Evolutionary conservation across 2,888 invertebrate species (phyloP), one percentile per base, ranked within the genome.

Genomic region (Acanthosepion pharaonis): DNA sequence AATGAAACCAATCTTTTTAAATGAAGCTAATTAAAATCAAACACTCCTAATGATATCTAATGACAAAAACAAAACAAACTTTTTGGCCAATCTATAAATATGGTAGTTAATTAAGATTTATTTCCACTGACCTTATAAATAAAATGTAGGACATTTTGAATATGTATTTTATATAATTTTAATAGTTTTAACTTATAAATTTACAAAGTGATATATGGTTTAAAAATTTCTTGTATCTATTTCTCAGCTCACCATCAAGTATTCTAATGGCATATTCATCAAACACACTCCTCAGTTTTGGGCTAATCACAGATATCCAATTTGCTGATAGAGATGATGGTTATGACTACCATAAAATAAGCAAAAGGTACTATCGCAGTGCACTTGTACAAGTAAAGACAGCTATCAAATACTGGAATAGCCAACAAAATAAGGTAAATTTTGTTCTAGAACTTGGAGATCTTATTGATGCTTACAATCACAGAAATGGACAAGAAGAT

Each of bases 381-480:
- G 96, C 97, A 8, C 94, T 97, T 59, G 95, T 96, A 92, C 96
- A 96, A 59, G 96, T 97, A 15, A 95, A 96, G 91, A 95, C 96
- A 59, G 97, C 97, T 15, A 95, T 97, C n/a, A 93, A 95, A 0
- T 94, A 95, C 48, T 97, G 97, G 97, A 96, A 96, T 93, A 92
- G 94, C 5, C 92, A 59, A 18, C 42, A 95, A 15, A 95, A 95
- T 8, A 94, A 95, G 48, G 95, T 96, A 1, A 94, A 96, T 6
- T 97, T 97, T 96, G 96, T 97, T 23, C 95, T 97, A 6, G 97
- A 97, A 94, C 96, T 97, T 51, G 97, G 97, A n/a, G 97, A 97
- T 96, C 95, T 97, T 8, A 96, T 97, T 93, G 97, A 97, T 96
- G 97, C 97, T 0, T 95, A 96, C 49, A 97, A 97, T 95, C 96